phyloP scores from a whole-genome alignment of 2,113 vertebrate species.

The Atlantisia rogersi region DNA sequence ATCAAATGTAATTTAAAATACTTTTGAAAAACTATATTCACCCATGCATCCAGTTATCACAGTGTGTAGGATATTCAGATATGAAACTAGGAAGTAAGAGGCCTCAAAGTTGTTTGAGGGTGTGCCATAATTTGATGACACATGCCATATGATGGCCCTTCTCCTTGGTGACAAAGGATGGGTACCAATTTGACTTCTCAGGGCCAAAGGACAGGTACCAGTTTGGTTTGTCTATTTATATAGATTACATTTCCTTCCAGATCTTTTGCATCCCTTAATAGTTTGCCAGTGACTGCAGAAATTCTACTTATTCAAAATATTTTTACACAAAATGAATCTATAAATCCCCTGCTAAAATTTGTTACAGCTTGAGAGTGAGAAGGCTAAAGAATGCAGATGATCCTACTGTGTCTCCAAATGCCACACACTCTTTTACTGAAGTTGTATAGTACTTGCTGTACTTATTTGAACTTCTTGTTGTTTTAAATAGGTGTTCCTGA shows the following conservation, averaged over 20 bases:
- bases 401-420: not conserved
- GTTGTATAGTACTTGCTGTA: not conserved
- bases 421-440: not conserved
- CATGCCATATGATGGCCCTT: rapidly evolving
- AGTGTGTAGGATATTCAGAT: not conserved
- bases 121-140: not conserved
- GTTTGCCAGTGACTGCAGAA: not conserved
- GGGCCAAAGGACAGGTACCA: not conserved
- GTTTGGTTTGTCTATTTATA: not conserved
- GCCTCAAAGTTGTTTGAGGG: not conserved
- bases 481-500: rapidly evolving
- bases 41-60: not conserved
- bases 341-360: not conserved
- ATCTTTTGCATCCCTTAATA: not conserved
- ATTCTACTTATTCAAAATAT: not conserved
- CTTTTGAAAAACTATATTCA: not conserved
- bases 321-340: not conserved
- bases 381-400: not conserved
- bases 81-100: not conserved
- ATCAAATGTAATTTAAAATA: not conserved
- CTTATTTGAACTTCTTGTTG: not conserved
- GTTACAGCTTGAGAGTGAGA: not conserved
- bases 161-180: not conserved
- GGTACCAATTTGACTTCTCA: not conserved
- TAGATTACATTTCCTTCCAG: not conserved